A percentile compares a stretch with the other conserved stretches of the same genome.
Evolutionary conservation across 2,888 invertebrate species (phyloP).

Genomic region (Lochmaea crataegi): DNA sequence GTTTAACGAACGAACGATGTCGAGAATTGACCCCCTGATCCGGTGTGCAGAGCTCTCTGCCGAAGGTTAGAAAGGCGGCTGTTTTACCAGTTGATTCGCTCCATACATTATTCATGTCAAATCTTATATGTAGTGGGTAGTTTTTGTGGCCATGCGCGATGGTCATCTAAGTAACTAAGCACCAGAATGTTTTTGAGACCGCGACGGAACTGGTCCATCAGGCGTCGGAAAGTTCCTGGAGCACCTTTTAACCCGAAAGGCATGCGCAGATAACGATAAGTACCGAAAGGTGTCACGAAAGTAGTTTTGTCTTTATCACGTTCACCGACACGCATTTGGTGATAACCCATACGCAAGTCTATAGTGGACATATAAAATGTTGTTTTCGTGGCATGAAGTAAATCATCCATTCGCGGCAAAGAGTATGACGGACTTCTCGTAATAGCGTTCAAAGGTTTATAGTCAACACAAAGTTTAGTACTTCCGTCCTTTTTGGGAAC

Average conservation of each 20-base stretch:
- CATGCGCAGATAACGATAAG: constrained; percentile 38
- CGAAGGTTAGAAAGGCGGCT: too few relatives aligned
- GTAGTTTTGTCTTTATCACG: constrained; percentile 39
- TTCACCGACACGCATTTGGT: constrained; percentile 58
- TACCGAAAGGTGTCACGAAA: constrained; percentile 42
- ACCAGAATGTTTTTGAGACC: too few relatives aligned
- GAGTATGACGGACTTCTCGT: constrained; percentile 53
- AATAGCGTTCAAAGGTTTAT: constrained; percentile 47
- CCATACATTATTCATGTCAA: too few relatives aligned
- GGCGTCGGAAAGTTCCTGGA: constrained; percentile 37
- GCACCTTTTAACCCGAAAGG: constrained; percentile 14
- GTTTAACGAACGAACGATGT: too few relatives aligned
- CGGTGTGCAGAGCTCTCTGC: too few relatives aligned
- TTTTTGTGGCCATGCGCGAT: too few relatives aligned
- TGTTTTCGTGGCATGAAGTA: constrained; percentile 56
- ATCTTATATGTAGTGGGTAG: too few relatives aligned
- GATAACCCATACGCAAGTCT: constrained; percentile 57
- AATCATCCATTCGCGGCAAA: constrained; percentile 61
- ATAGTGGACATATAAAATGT: constrained; percentile 44
- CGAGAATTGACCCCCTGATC: too few relatives aligned
- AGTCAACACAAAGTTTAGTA: constrained; percentile 50
- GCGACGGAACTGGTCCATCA: constrained; percentile 30
- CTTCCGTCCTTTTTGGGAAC: constrained; percentile 55
- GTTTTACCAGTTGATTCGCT: too few relatives aligned
- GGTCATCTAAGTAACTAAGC: constrained; percentile 36